A percentile compares a stretch with the other conserved stretches of the same genome.
phyloP scores from a whole-genome alignment of 2,113 vertebrate species.

The Aphyosemion australe region DNA sequence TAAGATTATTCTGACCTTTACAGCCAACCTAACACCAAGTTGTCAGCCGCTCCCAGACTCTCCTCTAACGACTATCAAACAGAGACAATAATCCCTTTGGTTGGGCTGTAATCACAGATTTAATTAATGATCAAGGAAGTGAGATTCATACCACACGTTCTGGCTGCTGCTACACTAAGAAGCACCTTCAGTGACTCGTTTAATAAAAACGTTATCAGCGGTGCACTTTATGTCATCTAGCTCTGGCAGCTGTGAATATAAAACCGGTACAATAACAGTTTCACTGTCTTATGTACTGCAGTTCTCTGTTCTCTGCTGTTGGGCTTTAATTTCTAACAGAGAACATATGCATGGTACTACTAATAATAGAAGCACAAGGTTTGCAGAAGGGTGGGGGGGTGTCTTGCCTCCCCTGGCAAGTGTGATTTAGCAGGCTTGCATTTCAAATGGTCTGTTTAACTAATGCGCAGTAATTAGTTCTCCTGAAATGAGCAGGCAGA shows the following conservation, averaged over 20 bases:
- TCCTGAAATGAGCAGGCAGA: conserved; percentile 61
- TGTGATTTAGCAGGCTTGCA: conserved; percentile 61
- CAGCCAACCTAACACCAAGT: no score
- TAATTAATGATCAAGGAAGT: no score
- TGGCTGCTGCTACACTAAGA: conserved; percentile 11
- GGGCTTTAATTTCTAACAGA: conserved; percentile 55
- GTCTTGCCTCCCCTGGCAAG: conserved; percentile 55
- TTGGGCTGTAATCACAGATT: no score
- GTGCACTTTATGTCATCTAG: conserved; percentile 4
- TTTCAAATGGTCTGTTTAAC: conserved; percentile 75
- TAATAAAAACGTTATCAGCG: conserved; percentile 31
- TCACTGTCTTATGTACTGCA: conserved; percentile 9
- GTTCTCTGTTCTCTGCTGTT: conserved; percentile 36
- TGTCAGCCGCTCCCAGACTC: no score
- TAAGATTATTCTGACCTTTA: no score
- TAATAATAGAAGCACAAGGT: conserved; percentile 72
- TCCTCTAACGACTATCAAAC: no score
- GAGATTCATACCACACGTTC: no score
- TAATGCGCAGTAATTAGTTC: conserved; percentile 74
- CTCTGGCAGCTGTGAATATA: conserved; percentile 11
- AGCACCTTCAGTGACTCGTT: conserved; percentile 32
- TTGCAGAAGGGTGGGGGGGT: conserved; percentile 8
- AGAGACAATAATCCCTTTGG: no score
- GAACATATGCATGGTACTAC: conserved; percentile 66
- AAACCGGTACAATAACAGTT: neutral